phyloP scores from a whole-genome alignment of 2,113 vertebrate genomes.

The Toxotes chatareus region DNA sequence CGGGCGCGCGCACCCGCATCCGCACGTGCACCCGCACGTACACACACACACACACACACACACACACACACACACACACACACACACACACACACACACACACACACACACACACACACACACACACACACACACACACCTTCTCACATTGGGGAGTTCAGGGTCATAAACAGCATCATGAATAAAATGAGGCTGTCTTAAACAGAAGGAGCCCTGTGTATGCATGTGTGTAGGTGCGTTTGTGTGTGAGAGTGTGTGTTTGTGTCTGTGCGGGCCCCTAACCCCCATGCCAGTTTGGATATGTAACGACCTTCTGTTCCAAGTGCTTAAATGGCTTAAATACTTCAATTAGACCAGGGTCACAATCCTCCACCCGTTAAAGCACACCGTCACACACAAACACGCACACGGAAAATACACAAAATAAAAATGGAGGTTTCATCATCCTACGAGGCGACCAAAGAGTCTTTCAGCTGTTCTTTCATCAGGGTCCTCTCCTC shows the following conservation, averaged over 20 bases:
- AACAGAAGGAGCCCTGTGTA: constrained; percentile 76
- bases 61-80: constrained; percentile 24
- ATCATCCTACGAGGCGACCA: constrained; percentile 15
- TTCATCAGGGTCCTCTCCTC: constrained; percentile 14
- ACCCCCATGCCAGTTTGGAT: constrained; percentile 83
- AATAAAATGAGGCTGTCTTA: constrained; percentile 84
- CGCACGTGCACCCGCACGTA: constrained; percentile 51
- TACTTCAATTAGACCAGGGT: constrained; percentile 87
- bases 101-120: constrained; percentile 46
- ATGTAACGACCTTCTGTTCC: constrained; percentile 85
- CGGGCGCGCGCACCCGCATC: constrained; percentile 45
- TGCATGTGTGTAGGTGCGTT: constrained; percentile 58
- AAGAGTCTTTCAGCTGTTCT: background rate
- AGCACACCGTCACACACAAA: constrained; percentile 65
- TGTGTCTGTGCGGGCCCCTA: constrained; percentile 67
- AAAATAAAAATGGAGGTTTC: constrained; percentile 40
- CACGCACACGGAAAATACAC: constrained; percentile 29
- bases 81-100: constrained; percentile 35
- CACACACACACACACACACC: constrained; percentile 51
- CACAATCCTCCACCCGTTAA: constrained; percentile 86
- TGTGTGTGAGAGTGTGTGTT: constrained; percentile 39
- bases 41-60: constrained; percentile 43
- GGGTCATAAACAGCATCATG: constrained; percentile 85
- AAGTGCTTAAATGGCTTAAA: constrained; percentile 85
- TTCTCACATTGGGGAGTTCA: constrained; percentile 82